phyloP scores from a whole-genome alignment of 2,888 invertebrate genomes.

The Melolontha melolontha region DNA sequence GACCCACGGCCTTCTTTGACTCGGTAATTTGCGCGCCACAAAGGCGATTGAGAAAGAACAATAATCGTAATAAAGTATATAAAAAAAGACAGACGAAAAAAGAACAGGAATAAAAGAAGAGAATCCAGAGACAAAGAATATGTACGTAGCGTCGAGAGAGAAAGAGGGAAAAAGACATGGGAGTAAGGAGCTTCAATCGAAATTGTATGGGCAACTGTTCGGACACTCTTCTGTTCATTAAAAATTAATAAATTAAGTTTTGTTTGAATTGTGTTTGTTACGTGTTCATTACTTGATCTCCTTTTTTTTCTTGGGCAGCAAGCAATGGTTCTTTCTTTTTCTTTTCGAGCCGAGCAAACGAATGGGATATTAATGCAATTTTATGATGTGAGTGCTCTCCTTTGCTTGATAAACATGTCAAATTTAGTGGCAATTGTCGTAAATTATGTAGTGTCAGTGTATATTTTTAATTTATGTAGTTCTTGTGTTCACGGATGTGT shows the following conservation, averaged over 20 bases:
- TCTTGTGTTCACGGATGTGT: too few species aligned
- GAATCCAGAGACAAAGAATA: neutral
- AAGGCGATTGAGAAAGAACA: constrained; percentile 32
- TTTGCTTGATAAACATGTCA: too few species aligned
- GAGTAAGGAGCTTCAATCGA: constrained; percentile 1
- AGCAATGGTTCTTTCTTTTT: too few species aligned
- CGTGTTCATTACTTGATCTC: too few species aligned
- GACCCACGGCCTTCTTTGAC: constrained; percentile 29
- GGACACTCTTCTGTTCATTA: constrained; percentile 12
- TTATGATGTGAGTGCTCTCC: too few species aligned
- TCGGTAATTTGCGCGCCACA: constrained; percentile 27
- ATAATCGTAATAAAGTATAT: constrained; percentile 30
- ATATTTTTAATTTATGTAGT: too few species aligned
- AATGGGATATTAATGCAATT: too few species aligned
- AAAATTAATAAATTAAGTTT: constrained; percentile 31
- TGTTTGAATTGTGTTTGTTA: constrained; percentile 9
- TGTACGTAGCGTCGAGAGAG: neutral
- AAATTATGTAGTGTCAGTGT: too few species aligned
- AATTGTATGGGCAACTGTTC: constrained; percentile 4
- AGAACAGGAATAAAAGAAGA: neutral
- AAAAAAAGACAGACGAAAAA: constrained; percentile 16
- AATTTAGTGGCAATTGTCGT: too few species aligned
- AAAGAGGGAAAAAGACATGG: neutral
- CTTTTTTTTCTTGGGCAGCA: too few species aligned
- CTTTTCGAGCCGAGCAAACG: too few species aligned